A percentile compares a stretch with the other conserved stretches of the same genome.
These are phyloP conservation scores for Alauda arvensis DNA, from an alignment of 2,797 vertebrate species.

Conservation along the genomic window DNA sequence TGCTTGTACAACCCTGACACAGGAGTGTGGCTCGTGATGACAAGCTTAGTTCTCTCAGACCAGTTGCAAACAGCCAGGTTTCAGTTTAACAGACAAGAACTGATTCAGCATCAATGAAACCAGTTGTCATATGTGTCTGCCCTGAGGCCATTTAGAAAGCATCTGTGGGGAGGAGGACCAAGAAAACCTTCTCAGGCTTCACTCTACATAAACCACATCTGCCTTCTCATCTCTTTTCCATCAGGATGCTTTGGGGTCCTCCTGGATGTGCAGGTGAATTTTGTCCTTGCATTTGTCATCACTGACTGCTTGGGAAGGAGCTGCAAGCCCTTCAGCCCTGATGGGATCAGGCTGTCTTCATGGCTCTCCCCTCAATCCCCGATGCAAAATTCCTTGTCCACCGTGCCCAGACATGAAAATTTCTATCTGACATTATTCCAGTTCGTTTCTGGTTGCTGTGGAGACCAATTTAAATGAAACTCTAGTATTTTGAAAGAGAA, in stretches of 20 bases:
- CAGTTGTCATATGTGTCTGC: not conserved
- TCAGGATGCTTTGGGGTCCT: not conserved
- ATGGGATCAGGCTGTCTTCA: not conserved
- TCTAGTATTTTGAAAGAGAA: slow-evolving; percentile 46
- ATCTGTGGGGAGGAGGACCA: not conserved
- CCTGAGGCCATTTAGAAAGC: not conserved
- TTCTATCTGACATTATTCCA: not conserved
- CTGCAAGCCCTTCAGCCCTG: not conserved
- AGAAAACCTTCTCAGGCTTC: not conserved
- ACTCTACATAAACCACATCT: not conserved
- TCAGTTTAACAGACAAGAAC: not conserved
- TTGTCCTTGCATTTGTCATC: not conserved
- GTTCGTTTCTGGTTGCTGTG: slow-evolving; percentile 42
- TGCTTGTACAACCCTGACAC: not conserved
- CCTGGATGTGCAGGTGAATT: not conserved
- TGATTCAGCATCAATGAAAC: not conserved
- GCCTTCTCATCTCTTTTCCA: not conserved
- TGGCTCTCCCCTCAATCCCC: not conserved
- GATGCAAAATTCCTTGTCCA: accelerated
- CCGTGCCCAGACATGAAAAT: not conserved
- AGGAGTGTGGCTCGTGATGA: not conserved
- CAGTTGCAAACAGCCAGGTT: not conserved
- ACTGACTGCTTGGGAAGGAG: not conserved
- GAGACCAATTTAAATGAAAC: slow-evolving; percentile 58
- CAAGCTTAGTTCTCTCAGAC: not conserved